phyloP scores from a whole-genome alignment of 2,888 invertebrate species.

The Bombyx huttoni region DNA sequence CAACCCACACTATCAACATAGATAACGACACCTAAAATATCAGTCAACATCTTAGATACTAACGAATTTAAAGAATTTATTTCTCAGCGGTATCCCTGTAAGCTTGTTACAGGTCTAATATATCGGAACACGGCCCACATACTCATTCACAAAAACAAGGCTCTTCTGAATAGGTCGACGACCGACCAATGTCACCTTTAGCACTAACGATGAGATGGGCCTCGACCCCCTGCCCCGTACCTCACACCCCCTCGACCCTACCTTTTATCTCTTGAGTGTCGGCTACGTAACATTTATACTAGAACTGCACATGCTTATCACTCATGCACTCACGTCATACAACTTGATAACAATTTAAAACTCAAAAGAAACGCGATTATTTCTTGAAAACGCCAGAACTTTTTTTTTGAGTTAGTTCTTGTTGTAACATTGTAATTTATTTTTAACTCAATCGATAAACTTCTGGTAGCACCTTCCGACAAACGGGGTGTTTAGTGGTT shows the following conservation, averaged over 20 bases:
- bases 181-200: slow-evolving; percentile 62
- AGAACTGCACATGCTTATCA: not conserved
- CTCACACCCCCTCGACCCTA: slow-evolving; percentile 1
- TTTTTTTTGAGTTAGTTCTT: not conserved
- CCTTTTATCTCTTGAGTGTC: not conserved
- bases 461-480: too few species aligned
- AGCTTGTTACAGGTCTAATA: slow-evolving; percentile 1
- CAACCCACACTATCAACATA: too few species aligned
- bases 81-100: not conserved
- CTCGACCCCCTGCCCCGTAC: slow-evolving; percentile 15
- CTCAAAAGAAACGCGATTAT: not conserved
- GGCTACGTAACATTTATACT: not conserved
- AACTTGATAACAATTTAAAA: not conserved
- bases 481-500: too few species aligned
- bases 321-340: not conserved
- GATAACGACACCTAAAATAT: too few species aligned
- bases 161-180: slow-evolving; percentile 26
- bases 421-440: too few species aligned
- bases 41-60: too few species aligned
- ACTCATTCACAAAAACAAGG: slow-evolving; percentile 3
- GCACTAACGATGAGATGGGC: slow-evolving; percentile 35
- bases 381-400: not conserved
- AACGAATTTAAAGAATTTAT: too few species aligned
- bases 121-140: not conserved
- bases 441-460: too few species aligned